Evolutionary conservation across 2,113 vertebrate genomes (phyloP).

Genomic region (Ptilorrhoa leucosticta): DNA sequence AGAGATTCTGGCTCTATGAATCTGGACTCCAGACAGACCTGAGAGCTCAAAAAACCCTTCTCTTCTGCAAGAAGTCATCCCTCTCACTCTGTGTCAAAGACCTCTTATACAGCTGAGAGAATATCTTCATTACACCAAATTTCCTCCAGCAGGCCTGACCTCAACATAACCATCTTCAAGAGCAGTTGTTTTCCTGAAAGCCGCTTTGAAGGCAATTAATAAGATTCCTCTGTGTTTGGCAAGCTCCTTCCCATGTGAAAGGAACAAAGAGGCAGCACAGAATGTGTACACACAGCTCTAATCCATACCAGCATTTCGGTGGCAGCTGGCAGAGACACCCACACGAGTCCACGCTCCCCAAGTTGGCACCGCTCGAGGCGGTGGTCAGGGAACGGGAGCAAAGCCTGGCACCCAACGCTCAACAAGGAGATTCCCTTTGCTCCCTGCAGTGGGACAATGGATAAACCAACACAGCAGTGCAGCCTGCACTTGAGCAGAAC

Average conservation of each 20-base stretch:
- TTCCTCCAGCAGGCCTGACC: background rate
- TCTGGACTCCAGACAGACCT: background rate
- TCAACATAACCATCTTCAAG: background rate
- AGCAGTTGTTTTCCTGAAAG: background rate
- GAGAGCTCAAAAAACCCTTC: background rate
- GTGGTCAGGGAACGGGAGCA: background rate
- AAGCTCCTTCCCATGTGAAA: constrained; percentile 42
- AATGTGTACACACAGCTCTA: constrained; percentile 50
- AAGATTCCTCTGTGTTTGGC: constrained; percentile 43
- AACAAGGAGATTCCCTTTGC: background rate
- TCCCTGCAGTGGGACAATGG: background rate
- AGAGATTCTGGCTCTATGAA: background rate
- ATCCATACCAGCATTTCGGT: constrained; percentile 35
- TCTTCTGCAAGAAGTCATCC: background rate
- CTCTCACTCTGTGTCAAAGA: background rate
- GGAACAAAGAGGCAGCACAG: constrained; percentile 54
- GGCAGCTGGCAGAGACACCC: constrained; percentile 50
- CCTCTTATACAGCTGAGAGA: background rate
- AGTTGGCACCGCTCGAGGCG: background rate
- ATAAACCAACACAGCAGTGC: background rate
- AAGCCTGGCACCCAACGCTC: background rate
- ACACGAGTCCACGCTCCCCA: background rate
- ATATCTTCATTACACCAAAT: background rate
- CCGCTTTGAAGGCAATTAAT: constrained; percentile 1
- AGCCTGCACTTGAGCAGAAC: background rate